Conservation (phyloP, 2,797 vertebrate genomes). For the Rhinogobio ventralis region DNA sequence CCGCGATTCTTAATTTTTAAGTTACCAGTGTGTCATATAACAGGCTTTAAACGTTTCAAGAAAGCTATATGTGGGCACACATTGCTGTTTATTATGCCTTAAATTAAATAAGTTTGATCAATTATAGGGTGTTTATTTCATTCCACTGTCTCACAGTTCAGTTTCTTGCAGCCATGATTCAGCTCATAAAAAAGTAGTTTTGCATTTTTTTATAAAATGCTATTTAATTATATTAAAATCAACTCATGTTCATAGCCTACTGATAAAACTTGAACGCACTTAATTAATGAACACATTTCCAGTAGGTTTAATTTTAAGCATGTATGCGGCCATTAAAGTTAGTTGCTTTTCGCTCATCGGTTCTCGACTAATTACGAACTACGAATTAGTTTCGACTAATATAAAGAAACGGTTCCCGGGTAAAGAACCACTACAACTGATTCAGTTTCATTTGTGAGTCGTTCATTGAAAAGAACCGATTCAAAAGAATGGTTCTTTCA, state of each 20-base stretch:
- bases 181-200: not conserved
- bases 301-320: not conserved
- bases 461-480: not conserved
- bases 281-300: not conserved
- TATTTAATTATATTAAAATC: not conserved
- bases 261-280: not conserved
- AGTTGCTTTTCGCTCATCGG: not conserved
- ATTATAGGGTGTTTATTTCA: not conserved
- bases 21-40: not conserved
- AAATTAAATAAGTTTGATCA: not conserved
- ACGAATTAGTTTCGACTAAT: too few species aligned
- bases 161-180: not conserved
- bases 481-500: constrained; percentile 3
- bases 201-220: not conserved
- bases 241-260: not conserved
- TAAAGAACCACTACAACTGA: not conserved
- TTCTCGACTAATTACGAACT: not conserved
- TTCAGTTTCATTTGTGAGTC: not conserved
- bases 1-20: not conserved
- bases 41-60: not conserved
- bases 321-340: not conserved
- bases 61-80: not conserved
- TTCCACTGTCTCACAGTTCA: not conserved
- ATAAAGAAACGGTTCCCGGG: not conserved
- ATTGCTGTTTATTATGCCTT: not conserved